Percentiles rank a stretch among this genome's conserved stretches.
Conservation (phyloP, 2,113 vertebrate species). For the Ptyas mucosa region DNA sequence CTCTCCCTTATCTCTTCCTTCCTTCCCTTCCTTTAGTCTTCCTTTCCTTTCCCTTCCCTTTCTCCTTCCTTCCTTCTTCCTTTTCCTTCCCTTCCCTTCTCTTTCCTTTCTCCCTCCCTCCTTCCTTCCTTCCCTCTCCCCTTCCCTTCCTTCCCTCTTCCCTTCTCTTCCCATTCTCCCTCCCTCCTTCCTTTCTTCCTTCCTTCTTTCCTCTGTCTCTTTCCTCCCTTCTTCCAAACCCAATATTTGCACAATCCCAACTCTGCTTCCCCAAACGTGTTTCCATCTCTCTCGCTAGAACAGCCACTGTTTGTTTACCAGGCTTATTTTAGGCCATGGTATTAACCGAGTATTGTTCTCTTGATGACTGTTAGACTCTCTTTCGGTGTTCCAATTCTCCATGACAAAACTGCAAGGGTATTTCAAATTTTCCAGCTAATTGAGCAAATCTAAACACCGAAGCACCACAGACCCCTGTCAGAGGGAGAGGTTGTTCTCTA, state of each 20-base stretch:
- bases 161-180: rapidly evolving
- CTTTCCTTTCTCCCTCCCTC: too few relatives aligned
- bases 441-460: slow-evolving; percentile 48
- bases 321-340: slow-evolving; percentile 15
- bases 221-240: background rate
- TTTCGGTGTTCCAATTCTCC: slow-evolving; percentile 12
- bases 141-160: too few relatives aligned
- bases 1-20: too few relatives aligned
- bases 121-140: too few relatives aligned
- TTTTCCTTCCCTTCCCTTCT: too few relatives aligned
- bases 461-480: slow-evolving; percentile 26
- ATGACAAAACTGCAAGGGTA: slow-evolving; percentile 51
- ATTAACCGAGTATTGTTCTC: slow-evolving; percentile 37
- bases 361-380: slow-evolving; percentile 19
- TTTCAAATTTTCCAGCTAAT: slow-evolving; percentile 64
- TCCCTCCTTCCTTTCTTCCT: background rate
- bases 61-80: too few relatives aligned
- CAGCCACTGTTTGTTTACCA: slow-evolving; percentile 37
- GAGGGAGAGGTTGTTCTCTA: background rate
- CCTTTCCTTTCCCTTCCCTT: rapidly evolving
- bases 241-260: background rate
- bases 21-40: too few relatives aligned
- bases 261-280: background rate
- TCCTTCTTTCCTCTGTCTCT: background rate
- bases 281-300: background rate